Base-by-base conservation (phyloP, 2,888 invertebrate genomes). In the Mermis nigrescens region DNA sequence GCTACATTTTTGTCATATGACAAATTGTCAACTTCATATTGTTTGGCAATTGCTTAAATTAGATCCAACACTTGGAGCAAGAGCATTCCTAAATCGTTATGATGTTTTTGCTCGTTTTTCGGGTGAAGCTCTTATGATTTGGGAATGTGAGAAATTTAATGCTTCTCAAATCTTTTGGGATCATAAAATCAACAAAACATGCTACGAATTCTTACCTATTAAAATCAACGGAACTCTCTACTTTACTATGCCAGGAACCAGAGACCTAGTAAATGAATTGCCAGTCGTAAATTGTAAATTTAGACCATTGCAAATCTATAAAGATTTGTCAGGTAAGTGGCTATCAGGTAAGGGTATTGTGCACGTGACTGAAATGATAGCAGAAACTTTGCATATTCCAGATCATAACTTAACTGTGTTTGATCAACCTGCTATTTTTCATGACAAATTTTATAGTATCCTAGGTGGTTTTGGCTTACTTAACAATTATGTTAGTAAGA, bases 41-140 rank as follows among this genome's bases (percentile, higher is more conserved):
- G 46, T 57, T n/a, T n/a, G n/a, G n/a, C n/a, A n/a, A n/a, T n/a
- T n/a, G n/a, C n/a, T n/a, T 28, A 7, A 32, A 19, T 4, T 57
- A 24, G 57, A 57, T 28, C 51, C 57, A 2, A 57, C 57, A 27
- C 12, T 51, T 19, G 57, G 57, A 19, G 57, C 57, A 19, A 26
- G 57, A 27, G 57, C 27, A 27, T 27, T 57, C 15, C 22, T 57
- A n/a, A 51, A 52, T 19, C 3, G 57, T n/a, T 22, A 19, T 22
- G 57, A 57, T 46, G 52, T 57, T 24, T 28, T 31, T 52, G 57
- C 57, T 3, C 4, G 15, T 3, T 46, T 57, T n/a, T 51, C 57
- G 2, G 57, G 57, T 4, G 57, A 57, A 52, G 57, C 32, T 15
- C 31, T 57, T 4, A 52, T 57, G 51, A 26, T 57, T 2, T 48